Base-by-base conservation (phyloP, 2,888 invertebrate species). In the Syritta pipiens region DNA sequence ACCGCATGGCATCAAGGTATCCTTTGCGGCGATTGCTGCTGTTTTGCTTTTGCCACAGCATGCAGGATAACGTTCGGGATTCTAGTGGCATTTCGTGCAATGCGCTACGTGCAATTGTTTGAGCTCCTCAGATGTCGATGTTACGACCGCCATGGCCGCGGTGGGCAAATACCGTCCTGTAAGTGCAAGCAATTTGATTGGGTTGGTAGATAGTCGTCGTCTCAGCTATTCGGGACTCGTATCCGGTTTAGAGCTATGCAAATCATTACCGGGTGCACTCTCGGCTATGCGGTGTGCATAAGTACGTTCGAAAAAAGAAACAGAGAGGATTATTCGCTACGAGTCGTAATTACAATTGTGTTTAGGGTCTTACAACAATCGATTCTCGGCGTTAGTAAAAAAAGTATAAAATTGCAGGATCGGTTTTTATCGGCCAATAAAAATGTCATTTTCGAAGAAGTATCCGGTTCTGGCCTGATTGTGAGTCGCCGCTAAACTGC, bases 381-480 rank as follows among this genome's bases (percentile, higher is more conserved):
- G 42, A 22, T 22, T 19, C 82, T 82, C 81, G 83, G 85, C 86
- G 86, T 87, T 86, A 86, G 87, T 86, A 87, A 87, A 87, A 86
- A 86, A 74, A 42, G 17, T 40, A 67, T 28, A 59, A 62, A 62
- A 46, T 20, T 20, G 20, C 48, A n/a, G 37, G 81, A 84, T 84
- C 82, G 83, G 83, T 84, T 86, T 88, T 87, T 86, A 87, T 87
- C 85, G 86, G 84, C 87, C 87, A 87, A 87, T 87, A 87, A 87
- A 87, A 87, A 86, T 83, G 84, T 85, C 87, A 87, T 87, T 87
- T 87, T 85, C 87, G 85, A 84, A 85, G 83, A 84, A 83, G 83
- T 83, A 74, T 60, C 74, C 55, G 48, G 20, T 69, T 55, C 42
- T 48, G 10, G 30, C 30, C 7, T 26, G 14, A 26, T 9, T 9